Conservation (phyloP, 2,888 invertebrate species). For the Heteropelma amictum region DNA sequence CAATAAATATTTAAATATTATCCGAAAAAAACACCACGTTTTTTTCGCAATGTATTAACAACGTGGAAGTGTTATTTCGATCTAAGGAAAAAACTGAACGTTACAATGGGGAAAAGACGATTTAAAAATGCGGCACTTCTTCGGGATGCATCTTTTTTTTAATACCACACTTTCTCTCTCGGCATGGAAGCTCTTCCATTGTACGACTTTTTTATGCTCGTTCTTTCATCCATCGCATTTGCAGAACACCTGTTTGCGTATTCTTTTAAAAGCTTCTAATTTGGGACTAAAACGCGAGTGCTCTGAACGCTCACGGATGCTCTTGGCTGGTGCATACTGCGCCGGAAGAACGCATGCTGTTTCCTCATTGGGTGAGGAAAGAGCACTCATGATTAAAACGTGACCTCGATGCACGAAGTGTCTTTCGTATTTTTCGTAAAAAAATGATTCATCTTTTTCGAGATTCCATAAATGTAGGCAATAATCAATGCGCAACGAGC, state of each 20-base stretch:
- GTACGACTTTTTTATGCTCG: not conserved
- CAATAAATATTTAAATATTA: no score
- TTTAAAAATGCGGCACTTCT: no score
- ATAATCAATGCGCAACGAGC: no score
- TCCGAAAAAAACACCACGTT: no score
- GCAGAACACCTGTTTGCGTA: slow-evolving; percentile 42
- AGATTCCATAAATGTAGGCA: no score
- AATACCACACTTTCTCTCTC: not conserved
- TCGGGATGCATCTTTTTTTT: no score
- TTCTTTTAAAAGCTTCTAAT: slow-evolving; percentile 37
- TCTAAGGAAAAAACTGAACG: no score
- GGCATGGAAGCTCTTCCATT: not conserved
- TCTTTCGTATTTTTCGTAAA: no score
- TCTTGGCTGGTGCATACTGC: not conserved
- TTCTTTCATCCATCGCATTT: not conserved
- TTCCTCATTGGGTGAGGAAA: slow-evolving; percentile 14
- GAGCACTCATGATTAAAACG: slow-evolving; percentile 47
- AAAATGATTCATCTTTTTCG: no score
- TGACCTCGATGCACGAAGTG: slow-evolving; percentile 53
- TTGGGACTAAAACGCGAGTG: slow-evolving; percentile 37
- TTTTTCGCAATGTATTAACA: no score
- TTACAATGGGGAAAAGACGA: no score
- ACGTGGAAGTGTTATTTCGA: no score
- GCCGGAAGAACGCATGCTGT: slow-evolving; percentile 9
- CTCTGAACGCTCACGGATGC: slow-evolving; percentile 13